Evolutionary conservation across 1,140 invertebrate genomes (phyloP).

Genomic region (Drosophila simulans): DNA sequence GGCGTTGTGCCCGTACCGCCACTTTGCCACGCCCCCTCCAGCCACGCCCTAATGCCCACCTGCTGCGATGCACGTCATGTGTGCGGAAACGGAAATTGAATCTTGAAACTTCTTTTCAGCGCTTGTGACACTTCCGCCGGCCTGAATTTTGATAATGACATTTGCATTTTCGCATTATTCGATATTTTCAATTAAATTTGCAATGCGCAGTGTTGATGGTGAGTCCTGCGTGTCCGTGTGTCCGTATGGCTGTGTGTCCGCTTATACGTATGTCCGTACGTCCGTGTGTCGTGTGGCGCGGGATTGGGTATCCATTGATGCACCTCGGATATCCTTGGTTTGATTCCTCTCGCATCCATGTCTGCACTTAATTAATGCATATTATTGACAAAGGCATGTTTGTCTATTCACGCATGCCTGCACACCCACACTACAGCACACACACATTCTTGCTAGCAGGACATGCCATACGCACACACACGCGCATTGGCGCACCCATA

Average conservation of each 20-base stretch:
- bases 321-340: slow-evolving; percentile 9
- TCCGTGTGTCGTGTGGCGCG: slow-evolving; percentile 1
- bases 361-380: slow-evolving; percentile 82
- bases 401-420: slow-evolving; percentile 77
- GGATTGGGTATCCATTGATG: slow-evolving; percentile 7
- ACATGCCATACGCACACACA: slow-evolving; percentile 2
- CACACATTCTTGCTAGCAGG: slow-evolving; percentile 1
- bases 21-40: background rate
- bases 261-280: background rate
- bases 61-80: slow-evolving; percentile 18
- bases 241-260: background rate
- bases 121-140: slow-evolving; percentile 33
- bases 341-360: slow-evolving; percentile 44
- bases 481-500: slow-evolving; percentile 3
- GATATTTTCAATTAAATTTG: slow-evolving; percentile 55
- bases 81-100: slow-evolving; percentile 73
- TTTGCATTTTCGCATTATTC: slow-evolving; percentile 58
- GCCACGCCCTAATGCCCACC: slow-evolving; percentile 15
- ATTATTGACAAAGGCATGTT: slow-evolving; percentile 82
- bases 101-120: slow-evolving; percentile 44
- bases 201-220: slow-evolving; percentile 5
- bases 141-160: slow-evolving; percentile 61
- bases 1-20: background rate
- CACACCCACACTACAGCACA: slow-evolving; percentile 12
- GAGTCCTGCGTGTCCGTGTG: background rate